These are phyloP conservation scores for Drosophila busckii DNA, from an alignment of 1,140 invertebrate species.

Conservation along the genomic window DNA sequence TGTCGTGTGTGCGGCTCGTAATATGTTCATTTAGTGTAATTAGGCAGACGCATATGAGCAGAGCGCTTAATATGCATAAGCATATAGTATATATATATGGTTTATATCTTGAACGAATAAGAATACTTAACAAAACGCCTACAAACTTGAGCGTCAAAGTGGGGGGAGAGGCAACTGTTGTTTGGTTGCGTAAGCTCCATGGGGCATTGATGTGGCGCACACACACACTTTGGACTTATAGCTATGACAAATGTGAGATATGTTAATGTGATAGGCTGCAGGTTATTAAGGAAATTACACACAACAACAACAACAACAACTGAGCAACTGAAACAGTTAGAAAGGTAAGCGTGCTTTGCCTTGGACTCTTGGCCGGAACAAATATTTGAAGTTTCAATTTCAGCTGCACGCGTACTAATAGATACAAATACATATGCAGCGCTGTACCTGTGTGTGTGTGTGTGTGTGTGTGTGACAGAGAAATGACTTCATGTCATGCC, in stretches of 20 bases:
- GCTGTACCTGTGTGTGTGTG: not conserved
- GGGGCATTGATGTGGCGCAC: conserved; percentile 9
- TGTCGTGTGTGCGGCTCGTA: conserved; percentile 50
- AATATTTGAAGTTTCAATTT: conserved; percentile 77
- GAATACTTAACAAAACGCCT: conserved; percentile 72
- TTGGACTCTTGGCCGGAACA: conserved; percentile 49
- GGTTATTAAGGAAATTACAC: conserved; percentile 72
- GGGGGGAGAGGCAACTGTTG: conserved; percentile 11
- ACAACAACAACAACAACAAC: conserved; percentile 22
- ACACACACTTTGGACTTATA: conserved; percentile 50
- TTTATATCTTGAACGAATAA: no score
- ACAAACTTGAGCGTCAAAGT: conserved; percentile 3
- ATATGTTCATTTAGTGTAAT: conserved; percentile 73
- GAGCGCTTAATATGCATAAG: conserved; percentile 50
- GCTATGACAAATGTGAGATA: conserved; percentile 74
- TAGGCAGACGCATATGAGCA: conserved; percentile 58
- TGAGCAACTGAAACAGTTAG: conserved; percentile 4
- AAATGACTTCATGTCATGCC: conserved; percentile 75
- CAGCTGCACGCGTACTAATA: no score
- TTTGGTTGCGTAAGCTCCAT: conserved; percentile 23
- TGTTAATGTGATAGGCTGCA: conserved; percentile 69
- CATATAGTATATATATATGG: conserved; percentile 44
- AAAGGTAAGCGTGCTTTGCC: conserved; percentile 8
- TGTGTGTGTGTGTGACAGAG: conserved; percentile 34
- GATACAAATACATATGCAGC: no score